Percentiles rank a stretch among this genome's conserved stretches.
These are phyloP conservation scores for Lycophotia porphyrea DNA, from an alignment of 2,888 invertebrate genomes.

Conservation along the genomic window DNA sequence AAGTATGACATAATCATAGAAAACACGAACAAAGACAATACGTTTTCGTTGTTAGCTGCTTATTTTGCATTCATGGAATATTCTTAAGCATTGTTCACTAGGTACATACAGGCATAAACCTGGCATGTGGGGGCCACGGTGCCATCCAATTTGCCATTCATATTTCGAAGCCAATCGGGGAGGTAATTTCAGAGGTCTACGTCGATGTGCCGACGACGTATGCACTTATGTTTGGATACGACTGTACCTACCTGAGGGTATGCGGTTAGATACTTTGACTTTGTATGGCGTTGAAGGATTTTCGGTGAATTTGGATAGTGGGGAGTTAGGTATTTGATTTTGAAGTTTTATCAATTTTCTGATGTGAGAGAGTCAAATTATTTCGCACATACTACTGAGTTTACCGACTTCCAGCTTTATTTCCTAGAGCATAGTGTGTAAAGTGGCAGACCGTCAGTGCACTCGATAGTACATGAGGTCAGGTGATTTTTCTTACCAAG, in stretches of 20 bases:
- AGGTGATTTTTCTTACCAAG: no score
- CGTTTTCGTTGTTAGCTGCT: conserved; percentile 80
- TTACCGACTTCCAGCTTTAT: no score
- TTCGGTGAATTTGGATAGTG: conserved; percentile 17
- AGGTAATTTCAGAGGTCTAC: conserved; percentile 86
- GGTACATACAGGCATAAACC: conserved; percentile 76
- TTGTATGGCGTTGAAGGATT: not conserved
- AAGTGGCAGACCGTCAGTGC: no score
- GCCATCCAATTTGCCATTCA: conserved; percentile 87
- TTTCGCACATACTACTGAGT: not conserved
- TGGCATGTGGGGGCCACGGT: conserved; percentile 77
- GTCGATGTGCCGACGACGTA: conserved; percentile 62
- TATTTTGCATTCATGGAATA: conserved; percentile 89
- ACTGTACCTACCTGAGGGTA: conserved; percentile 48
- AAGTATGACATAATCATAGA: conserved; percentile 82
- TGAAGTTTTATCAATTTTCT: not conserved
- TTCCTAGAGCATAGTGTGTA: no score
- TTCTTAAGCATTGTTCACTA: conserved; percentile 86
- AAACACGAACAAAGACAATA: conserved; percentile 82
- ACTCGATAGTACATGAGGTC: no score
- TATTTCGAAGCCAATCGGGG: conserved; percentile 86
- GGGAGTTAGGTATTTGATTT: not conserved
- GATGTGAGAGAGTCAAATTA: not conserved
- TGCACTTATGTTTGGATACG: conserved; percentile 64
- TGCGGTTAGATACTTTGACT: conserved; percentile 33